Percentiles rank a stretch among this genome's conserved stretches.
These are phyloP conservation scores for Cosmia trapezina DNA, from an alignment of 2,888 invertebrate species.

Conservation along the genomic window DNA sequence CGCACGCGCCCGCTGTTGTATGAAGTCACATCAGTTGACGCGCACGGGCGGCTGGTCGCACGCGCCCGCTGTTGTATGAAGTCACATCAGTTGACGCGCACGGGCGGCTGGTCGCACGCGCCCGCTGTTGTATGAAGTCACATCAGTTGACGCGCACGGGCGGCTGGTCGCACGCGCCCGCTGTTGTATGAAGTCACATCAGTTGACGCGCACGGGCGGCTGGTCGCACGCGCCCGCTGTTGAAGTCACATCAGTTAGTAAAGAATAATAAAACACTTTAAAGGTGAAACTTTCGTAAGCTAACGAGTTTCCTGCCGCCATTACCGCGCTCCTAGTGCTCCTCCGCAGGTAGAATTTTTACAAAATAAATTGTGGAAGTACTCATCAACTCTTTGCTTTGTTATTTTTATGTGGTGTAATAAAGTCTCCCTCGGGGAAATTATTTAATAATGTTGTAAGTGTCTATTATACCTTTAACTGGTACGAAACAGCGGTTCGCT, in stretches of 20 bases:
- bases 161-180: not conserved
- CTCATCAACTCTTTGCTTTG: conserved; percentile 47
- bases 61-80: conserved; percentile 21
- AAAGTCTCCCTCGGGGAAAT: conserved; percentile 40
- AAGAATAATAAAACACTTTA: conserved; percentile 68
- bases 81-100: conserved; percentile 29
- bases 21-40: conserved; percentile 30
- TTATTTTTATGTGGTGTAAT: conserved; percentile 54
- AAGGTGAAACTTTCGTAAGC: conserved; percentile 61
- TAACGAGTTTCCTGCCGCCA: conserved; percentile 64
- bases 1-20: conserved; percentile 8
- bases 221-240: not conserved
- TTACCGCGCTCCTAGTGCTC: conserved; percentile 32
- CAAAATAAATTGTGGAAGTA: conserved; percentile 59
- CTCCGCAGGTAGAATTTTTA: conserved; percentile 46
- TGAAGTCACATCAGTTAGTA: conserved; percentile 54
- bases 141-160: conserved; percentile 13
- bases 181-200: conserved; percentile 37
- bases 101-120: not conserved
- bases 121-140: conserved; percentile 32
- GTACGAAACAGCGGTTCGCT: not conserved
- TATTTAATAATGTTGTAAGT: conserved; percentile 41
- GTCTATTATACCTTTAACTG: conserved; percentile 3
- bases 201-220: conserved; percentile 10
- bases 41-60: not conserved